Evolutionary conservation across 1,140 invertebrate species (phyloP).

Genomic region (Panulirus ornatus): DNA sequence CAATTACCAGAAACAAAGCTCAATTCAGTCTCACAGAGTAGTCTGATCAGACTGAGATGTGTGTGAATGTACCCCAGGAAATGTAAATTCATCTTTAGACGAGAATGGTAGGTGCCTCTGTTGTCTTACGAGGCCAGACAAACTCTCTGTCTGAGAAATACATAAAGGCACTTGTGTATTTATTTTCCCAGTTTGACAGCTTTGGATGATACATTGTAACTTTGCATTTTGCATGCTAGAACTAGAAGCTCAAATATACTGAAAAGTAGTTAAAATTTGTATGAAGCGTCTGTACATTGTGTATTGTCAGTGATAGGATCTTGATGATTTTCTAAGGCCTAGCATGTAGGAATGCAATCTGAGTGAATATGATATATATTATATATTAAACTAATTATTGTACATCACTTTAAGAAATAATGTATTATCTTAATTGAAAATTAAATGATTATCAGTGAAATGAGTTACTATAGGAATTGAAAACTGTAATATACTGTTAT

Average conservation of each 20-base stretch:
- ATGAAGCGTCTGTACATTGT: conserved; percentile 53
- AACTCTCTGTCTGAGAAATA: neutral
- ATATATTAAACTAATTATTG: conserved; percentile 16
- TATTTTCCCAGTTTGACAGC: neutral
- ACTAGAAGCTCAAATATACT: conserved; percentile 41
- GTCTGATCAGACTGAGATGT: neutral
- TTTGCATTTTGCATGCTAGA: conserved; percentile 69
- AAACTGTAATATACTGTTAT: conserved; percentile 40
- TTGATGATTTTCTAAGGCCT: conserved; percentile 32
- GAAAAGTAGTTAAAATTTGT: conserved; percentile 31
- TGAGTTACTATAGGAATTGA: conserved; percentile 34
- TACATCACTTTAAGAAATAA: conserved; percentile 1
- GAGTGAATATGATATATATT: conserved; percentile 33
- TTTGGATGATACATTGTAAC: conserved; percentile 46
- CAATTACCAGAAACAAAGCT: conserved; percentile 13
- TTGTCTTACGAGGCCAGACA: conserved; percentile 19
- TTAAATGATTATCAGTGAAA: neutral
- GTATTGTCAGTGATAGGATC: conserved; percentile 43
- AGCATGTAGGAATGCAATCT: conserved; percentile 49
- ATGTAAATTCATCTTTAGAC: conserved; percentile 5
- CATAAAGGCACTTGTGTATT: neutral
- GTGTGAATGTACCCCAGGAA: neutral
- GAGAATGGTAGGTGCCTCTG: conserved; percentile 32
- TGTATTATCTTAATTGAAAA: conserved; percentile 26
- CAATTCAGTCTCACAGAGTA: neutral